Conservation (phyloP, 2,113 vertebrate species). For the Cricetomys ansorgei region DNA sequence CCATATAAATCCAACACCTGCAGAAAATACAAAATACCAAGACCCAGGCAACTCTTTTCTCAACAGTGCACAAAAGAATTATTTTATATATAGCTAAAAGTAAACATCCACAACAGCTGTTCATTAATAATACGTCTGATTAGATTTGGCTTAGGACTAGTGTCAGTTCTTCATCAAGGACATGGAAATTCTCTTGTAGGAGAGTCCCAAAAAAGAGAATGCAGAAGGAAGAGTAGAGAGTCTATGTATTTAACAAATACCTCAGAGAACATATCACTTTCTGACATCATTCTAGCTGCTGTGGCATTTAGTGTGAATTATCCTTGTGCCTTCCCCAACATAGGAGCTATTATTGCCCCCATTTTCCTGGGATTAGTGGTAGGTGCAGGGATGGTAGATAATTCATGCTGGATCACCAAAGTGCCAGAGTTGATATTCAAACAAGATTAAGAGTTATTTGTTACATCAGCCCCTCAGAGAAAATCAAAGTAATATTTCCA, state of each 20-base stretch:
- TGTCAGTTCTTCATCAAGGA: neutral
- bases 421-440: neutral
- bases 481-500: neutral
- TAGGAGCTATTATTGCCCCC: neutral
- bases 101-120: too few relatives aligned
- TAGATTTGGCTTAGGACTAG: neutral
- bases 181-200: neutral
- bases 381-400: neutral
- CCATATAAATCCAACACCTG: too few relatives aligned
- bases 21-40: too few relatives aligned
- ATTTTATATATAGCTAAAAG: too few relatives aligned
- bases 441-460: neutral
- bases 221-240: neutral
- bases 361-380: neutral
- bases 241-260: slow-evolving; percentile 8
- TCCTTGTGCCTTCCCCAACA: neutral
- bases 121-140: neutral
- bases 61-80: too few relatives aligned
- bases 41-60: too few relatives aligned
- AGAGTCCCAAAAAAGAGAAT: neutral
- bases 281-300: neutral
- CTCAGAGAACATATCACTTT: neutral
- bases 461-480: neutral
- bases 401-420: neutral
- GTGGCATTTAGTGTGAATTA: neutral